Conservation (phyloP, 2,113 vertebrate genomes). For the Gymnobelideus leadbeateri region DNA sequence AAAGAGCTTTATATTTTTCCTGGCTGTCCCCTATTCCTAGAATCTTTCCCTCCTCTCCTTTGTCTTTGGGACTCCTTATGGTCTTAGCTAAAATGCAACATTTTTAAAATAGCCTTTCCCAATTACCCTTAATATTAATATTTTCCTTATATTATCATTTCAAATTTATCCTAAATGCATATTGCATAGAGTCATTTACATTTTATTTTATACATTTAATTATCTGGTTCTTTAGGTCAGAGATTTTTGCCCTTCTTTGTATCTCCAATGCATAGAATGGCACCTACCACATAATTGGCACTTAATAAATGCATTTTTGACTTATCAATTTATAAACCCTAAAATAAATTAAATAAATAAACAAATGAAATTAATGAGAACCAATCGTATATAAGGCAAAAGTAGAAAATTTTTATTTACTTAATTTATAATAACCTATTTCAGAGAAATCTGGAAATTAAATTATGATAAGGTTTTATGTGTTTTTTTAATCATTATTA, state of each 20-base stretch:
- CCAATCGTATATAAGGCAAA: background rate
- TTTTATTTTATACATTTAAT: background rate
- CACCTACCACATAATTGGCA: background rate
- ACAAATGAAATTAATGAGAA: background rate
- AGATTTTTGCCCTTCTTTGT: background rate
- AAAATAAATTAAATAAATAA: background rate
- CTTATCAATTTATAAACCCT: background rate
- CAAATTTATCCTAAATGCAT: background rate
- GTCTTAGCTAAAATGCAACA: background rate
- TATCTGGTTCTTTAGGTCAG: background rate
- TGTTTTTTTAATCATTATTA: background rate
- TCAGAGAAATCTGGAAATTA: background rate
- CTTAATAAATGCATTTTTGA: background rate
- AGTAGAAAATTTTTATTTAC: background rate
- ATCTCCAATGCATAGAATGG: background rate
- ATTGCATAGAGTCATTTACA: background rate
- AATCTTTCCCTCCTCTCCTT: background rate
- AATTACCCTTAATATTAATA: background rate
- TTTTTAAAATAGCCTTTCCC: background rate
- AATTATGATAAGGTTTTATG: background rate
- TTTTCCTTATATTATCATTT: background rate
- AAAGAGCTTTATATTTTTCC: background rate
- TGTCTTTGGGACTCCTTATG: background rate
- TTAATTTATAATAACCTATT: background rate
- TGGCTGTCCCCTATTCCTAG: background rate